These are phyloP conservation scores for Oasisia sp. DNA, from an alignment of 2,888 invertebrate genomes.

Conservation along the genomic window DNA sequence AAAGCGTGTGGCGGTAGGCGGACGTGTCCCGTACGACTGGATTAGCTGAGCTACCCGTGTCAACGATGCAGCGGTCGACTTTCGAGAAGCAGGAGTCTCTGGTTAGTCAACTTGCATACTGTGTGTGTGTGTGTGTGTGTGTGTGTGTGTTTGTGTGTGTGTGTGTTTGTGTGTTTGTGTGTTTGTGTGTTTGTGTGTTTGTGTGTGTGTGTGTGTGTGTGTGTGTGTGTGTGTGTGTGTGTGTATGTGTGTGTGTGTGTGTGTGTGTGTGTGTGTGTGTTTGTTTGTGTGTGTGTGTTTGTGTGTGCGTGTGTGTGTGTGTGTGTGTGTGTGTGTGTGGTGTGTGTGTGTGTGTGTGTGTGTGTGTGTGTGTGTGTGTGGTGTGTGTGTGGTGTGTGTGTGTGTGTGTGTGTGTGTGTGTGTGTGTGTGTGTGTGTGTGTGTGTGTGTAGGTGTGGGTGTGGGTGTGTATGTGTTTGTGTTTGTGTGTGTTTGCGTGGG, in stretches of 20 bases:
- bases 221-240: background rate
- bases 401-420: too few species aligned
- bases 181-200: background rate
- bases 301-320: background rate
- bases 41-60: background rate
- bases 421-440: too few species aligned
- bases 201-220: background rate
- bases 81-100: constrained; percentile 3
- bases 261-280: background rate
- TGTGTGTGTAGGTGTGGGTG: too few species aligned
- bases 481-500: too few species aligned
- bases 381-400: too few species aligned
- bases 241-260: background rate
- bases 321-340: background rate
- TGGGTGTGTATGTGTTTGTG: too few species aligned
- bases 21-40: background rate
- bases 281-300: background rate
- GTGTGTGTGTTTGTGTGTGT: background rate
- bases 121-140: background rate
- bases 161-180: background rate
- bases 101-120: background rate
- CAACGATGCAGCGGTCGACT: constrained; percentile 1
- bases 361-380: too few species aligned
- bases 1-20: background rate
- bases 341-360: too few species aligned